Conservation (phyloP, 2,113 vertebrate species). For the Cynoglossus semilaevis region DNA sequence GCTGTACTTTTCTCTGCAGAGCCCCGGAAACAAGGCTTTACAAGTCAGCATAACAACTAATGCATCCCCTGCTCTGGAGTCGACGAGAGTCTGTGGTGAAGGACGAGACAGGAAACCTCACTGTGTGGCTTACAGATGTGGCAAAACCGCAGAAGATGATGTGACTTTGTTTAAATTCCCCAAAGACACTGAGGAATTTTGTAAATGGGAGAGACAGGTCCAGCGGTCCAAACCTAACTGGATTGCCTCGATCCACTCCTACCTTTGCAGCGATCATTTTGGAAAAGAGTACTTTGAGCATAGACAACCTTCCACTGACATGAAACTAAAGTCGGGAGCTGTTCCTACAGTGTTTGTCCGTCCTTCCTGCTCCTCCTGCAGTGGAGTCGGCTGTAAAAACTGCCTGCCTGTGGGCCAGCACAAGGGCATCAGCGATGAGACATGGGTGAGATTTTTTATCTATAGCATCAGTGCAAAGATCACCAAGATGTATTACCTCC, state of each 20-base stretch:
- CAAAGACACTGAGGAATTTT: slow-evolving; percentile 67
- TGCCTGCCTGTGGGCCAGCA: slow-evolving; percentile 59
- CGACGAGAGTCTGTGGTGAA: background rate
- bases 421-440: slow-evolving; percentile 7
- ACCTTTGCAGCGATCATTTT: slow-evolving; percentile 79
- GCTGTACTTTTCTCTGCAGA: no score
- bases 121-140: slow-evolving; percentile 76
- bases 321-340: slow-evolving; percentile 67
- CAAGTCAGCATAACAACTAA: background rate
- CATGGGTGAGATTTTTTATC: slow-evolving; percentile 54
- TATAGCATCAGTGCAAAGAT: no score
- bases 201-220: slow-evolving; percentile 79
- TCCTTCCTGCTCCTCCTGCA: slow-evolving; percentile 60
- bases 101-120: slow-evolving; percentile 63
- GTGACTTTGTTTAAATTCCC: slow-evolving; percentile 75
- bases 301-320: slow-evolving; percentile 23
- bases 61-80: background rate
- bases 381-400: slow-evolving; percentile 38
- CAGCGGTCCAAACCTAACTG: slow-evolving; percentile 69
- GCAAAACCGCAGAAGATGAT: slow-evolving; percentile 67
- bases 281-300: slow-evolving; percentile 74
- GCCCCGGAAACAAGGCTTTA: no score
- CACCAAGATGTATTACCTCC: background rate
- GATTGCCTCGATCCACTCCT: slow-evolving; percentile 61
- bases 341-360: slow-evolving; percentile 75